These are phyloP conservation scores for Pseudorasbora parva DNA, from an alignment of 2,113 vertebrate genomes.

Conservation along the genomic window DNA sequence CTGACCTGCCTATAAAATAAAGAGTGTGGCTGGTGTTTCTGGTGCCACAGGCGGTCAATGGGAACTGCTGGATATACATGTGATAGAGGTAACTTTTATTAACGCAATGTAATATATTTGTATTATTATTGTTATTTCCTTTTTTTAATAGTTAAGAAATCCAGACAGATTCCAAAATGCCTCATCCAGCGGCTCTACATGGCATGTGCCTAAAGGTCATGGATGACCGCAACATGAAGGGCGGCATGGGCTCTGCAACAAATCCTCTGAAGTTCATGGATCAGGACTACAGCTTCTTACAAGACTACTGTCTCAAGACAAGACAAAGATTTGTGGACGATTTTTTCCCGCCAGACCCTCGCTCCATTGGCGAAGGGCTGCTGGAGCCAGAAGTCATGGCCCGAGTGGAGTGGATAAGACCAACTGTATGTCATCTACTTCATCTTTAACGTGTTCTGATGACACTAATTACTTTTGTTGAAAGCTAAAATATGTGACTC, in stretches of 20 bases:
- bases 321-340: slow-evolving; percentile 63
- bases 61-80: neutral
- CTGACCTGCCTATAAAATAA: neutral
- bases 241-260: slow-evolving; percentile 58
- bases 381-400: slow-evolving; percentile 36
- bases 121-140: neutral
- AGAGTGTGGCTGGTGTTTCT: neutral
- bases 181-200: slow-evolving; percentile 68
- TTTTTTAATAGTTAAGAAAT: neutral
- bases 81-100: neutral
- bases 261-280: slow-evolving; percentile 63
- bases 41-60: neutral
- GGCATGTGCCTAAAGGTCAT: slow-evolving; percentile 72
- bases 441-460: neutral
- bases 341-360: slow-evolving; percentile 69
- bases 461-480: neutral
- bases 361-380: slow-evolving; percentile 65
- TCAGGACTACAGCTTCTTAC: slow-evolving; percentile 67
- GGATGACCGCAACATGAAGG: slow-evolving; percentile 60
- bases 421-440: slow-evolving; percentile 53
- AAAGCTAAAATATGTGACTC: neutral
- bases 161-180: slow-evolving; percentile 60
- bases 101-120: neutral
- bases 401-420: slow-evolving; percentile 61
- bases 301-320: slow-evolving; percentile 49